Conservation (phyloP, 2,113 vertebrate genomes). For the Glaucomys volans region DNA sequence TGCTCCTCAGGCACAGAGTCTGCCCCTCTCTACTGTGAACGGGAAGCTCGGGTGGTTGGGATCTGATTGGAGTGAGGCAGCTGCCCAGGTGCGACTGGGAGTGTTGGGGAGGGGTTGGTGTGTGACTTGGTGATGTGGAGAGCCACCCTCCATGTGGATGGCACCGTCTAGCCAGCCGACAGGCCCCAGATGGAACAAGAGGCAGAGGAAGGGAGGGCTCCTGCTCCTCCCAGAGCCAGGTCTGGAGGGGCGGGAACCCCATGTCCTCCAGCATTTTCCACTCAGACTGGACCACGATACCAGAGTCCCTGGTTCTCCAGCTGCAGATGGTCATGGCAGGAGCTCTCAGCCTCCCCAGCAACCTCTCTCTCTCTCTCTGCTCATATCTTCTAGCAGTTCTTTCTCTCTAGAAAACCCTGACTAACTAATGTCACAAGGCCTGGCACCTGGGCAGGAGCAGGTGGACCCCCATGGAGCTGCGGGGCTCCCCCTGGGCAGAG, state of each 20-base stretch:
- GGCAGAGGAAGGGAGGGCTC: neutral
- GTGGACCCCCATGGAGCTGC: too few relatives aligned
- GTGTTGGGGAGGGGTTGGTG: neutral
- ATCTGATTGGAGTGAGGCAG: neutral
- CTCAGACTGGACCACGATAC: neutral
- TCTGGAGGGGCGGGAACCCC: too few relatives aligned
- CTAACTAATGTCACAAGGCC: too few relatives aligned
- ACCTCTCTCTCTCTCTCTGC: too few relatives aligned
- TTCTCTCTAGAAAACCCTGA: too few relatives aligned
- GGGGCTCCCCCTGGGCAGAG: too few relatives aligned
- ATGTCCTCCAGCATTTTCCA: neutral
- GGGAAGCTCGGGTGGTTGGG: neutral
- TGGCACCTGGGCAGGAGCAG: too few relatives aligned
- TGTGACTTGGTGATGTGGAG: neutral
- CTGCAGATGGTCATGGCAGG: neutral
- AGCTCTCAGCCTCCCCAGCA: neutral
- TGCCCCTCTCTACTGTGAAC: too few relatives aligned
- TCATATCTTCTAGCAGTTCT: too few relatives aligned
- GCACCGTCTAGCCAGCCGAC: neutral
- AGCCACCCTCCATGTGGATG: neutral
- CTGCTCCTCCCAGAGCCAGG: neutral
- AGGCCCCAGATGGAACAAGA: too few relatives aligned
- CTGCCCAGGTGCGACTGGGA: neutral
- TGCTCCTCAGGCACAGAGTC: neutral
- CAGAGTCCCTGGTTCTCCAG: neutral